phyloP scores from a whole-genome alignment of 2,888 invertebrate genomes.

The Stenoptilia bipunctidactyla region DNA sequence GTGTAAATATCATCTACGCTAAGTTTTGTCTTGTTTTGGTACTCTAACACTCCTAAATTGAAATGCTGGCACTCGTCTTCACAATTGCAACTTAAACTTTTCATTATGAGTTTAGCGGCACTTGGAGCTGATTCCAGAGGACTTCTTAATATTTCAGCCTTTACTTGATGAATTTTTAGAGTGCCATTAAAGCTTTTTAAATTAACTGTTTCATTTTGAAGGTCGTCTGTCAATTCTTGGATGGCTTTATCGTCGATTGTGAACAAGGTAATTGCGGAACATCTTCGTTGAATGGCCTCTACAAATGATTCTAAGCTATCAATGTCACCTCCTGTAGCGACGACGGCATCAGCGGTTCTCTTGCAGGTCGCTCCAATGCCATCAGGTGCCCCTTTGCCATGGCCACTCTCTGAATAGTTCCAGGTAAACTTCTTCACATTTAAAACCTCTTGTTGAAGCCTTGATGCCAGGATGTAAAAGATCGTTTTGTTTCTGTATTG shows the following conservation, averaged over 20 bases:
- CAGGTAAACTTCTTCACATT: constrained; percentile 3
- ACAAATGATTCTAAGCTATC: neutral
- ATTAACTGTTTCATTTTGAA: neutral
- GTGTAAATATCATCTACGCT: too few species aligned
- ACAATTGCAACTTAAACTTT: neutral
- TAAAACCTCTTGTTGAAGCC: neutral
- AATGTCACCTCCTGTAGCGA: too few species aligned
- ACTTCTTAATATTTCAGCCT: neutral
- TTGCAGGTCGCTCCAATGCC: constrained; percentile 24
- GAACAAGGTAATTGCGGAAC: neutral
- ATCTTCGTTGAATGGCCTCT: neutral
- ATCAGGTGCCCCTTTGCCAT: constrained; percentile 25
- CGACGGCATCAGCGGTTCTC: constrained; percentile 18
- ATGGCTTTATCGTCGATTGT: constrained; percentile 3
- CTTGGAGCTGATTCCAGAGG: neutral
- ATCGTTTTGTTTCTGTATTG: too few species aligned
- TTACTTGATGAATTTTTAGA: neutral
- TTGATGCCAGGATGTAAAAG: neutral
- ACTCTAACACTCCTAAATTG: too few species aligned
- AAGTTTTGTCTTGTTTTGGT: too few species aligned
- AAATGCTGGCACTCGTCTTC: too few species aligned
- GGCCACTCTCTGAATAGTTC: constrained; percentile 2
- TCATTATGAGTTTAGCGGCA: neutral
- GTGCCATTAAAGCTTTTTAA: constrained; percentile 1
- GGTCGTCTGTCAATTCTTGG: neutral